Conservation (phyloP, 2,888 invertebrate genomes). For the Andricus curvator region DNA sequence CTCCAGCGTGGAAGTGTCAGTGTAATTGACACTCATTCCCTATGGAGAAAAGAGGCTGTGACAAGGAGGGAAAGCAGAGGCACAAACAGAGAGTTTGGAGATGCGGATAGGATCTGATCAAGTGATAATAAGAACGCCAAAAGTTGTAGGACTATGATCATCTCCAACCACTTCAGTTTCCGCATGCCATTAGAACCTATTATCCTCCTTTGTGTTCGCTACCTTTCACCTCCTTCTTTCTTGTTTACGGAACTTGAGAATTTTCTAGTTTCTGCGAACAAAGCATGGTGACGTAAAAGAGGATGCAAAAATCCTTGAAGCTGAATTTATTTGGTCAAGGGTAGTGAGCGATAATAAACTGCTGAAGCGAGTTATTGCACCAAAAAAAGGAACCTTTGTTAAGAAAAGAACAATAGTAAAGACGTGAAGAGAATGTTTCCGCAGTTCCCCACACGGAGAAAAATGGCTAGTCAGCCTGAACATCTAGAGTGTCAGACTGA, state of each 20-base stretch:
- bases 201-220: background rate
- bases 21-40: conserved; percentile 75
- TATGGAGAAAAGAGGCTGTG: conserved; percentile 41
- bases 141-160: background rate
- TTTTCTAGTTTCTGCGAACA: background rate
- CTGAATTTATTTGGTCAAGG: background rate
- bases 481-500: too few relatives aligned
- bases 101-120: background rate
- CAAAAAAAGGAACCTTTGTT: background rate
- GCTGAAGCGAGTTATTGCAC: background rate
- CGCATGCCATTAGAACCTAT: background rate
- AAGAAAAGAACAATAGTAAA: background rate
- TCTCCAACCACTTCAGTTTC: background rate
- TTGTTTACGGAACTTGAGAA: background rate
- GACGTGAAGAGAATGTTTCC: background rate
- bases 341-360: background rate
- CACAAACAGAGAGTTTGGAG: background rate
- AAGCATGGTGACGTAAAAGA: background rate
- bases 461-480: too few relatives aligned
- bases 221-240: background rate
- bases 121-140: conserved; percentile 1
- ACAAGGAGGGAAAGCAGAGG: background rate
- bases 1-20: conserved; percentile 66
- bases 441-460: too few relatives aligned
- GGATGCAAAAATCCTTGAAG: background rate